phyloP scores from a whole-genome alignment of 2,797 vertebrate genomes.

The Pitangus sulphuratus region DNA sequence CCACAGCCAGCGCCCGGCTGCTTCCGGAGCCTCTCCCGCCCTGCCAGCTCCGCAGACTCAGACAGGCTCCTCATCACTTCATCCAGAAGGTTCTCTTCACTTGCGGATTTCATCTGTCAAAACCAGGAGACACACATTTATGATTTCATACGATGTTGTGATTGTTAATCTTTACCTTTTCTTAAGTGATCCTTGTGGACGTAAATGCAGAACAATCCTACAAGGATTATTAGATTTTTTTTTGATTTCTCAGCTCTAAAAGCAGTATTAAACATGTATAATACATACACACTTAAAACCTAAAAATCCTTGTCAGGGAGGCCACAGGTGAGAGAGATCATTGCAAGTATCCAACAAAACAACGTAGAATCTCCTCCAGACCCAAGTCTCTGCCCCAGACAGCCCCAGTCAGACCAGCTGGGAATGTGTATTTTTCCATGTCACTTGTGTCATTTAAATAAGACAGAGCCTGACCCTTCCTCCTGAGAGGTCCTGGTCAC shows the following conservation, averaged over 20 bases:
- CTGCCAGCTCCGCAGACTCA: constrained; percentile 81
- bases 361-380: not conserved
- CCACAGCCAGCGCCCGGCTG: constrained; percentile 70
- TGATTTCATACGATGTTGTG: no score
- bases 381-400: not conserved
- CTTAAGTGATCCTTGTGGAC: not conserved
- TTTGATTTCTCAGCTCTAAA: not conserved
- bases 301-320: not conserved
- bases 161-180: not conserved
- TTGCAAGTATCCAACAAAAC: not conserved
- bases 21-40: constrained; percentile 78
- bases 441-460: not conserved
- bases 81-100: constrained; percentile 91
- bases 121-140: not conserved
- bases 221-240: accelerated
- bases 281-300: not conserved
- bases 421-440: not conserved
- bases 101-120: constrained; percentile 83
- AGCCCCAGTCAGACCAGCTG: not conserved
- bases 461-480: not conserved
- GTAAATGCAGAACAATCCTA: not conserved
- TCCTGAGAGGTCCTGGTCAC: not conserved
- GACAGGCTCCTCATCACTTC: constrained; percentile 88
- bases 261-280: not conserved
- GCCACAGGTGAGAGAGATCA: not conserved